These are phyloP conservation scores for Benthosema pterotum DNA, from an alignment of 2,797 vertebrate genomes.

Conservation along the genomic window DNA sequence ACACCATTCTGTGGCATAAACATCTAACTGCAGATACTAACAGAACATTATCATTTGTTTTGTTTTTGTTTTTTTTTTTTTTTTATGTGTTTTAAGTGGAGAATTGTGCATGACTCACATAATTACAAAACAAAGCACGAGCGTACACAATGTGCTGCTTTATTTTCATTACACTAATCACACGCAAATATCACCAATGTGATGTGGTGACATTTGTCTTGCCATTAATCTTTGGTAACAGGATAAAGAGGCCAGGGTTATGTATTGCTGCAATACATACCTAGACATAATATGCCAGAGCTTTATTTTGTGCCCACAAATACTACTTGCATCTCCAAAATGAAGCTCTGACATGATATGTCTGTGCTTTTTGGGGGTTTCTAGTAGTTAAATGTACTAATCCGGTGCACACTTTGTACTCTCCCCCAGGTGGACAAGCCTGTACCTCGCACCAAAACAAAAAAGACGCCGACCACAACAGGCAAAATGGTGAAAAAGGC, in stretches of 20 bases:
- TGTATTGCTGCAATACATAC: too few species aligned
- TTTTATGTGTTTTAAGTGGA: not conserved
- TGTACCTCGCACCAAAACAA: slow-evolving; percentile 90
- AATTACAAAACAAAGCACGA: slow-evolving; percentile 50
- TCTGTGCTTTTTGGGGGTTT: slow-evolving; percentile 9
- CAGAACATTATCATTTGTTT: not conserved
- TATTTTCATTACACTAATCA: slow-evolving; percentile 65
- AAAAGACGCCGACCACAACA: slow-evolving; percentile 89
- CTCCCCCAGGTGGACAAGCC: slow-evolving; percentile 87
- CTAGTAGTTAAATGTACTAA: slow-evolving; percentile 3
- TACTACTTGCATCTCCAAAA: slow-evolving; percentile 63
- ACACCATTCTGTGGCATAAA: slow-evolving; percentile 4
- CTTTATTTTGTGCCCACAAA: too few species aligned
- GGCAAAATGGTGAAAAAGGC: slow-evolving; percentile 89
- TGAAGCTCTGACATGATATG: slow-evolving; percentile 4
- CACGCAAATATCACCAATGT: slow-evolving; percentile 51
- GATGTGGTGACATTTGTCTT: slow-evolving; percentile 54
- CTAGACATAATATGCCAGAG: too few species aligned
- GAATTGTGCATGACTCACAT: slow-evolving; percentile 48
- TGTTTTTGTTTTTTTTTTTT: too few species aligned
- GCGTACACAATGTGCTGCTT: slow-evolving; percentile 52
- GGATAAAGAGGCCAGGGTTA: slow-evolving; percentile 38
- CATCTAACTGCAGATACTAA: too few species aligned
- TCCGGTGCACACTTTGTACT: slow-evolving; percentile 12
- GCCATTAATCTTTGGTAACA: slow-evolving; percentile 34